phyloP scores from a whole-genome alignment of 2,888 invertebrate genomes.

The Yponomeuta malinellus region DNA sequence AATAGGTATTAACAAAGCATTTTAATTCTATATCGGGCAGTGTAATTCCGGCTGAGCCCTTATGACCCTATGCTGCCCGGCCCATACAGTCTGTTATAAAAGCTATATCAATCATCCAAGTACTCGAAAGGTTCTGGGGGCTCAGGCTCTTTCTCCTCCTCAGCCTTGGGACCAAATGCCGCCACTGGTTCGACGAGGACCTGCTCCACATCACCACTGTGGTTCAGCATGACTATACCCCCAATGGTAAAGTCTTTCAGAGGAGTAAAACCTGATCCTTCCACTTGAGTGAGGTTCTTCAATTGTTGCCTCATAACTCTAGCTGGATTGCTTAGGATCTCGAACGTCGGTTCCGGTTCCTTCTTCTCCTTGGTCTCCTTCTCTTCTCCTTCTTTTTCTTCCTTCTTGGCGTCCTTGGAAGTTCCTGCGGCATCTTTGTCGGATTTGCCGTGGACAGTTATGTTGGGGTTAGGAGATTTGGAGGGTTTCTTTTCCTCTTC shows the following conservation, averaged over 20 bases:
- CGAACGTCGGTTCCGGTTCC: conserved; percentile 94
- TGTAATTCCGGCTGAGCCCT: conserved; percentile 26
- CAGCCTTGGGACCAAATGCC: conserved; percentile 92
- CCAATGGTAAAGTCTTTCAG: conserved; percentile 96
- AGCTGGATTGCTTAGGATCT: conserved; percentile 95
- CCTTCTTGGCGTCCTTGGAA: conserved; percentile 69
- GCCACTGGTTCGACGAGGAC: conserved; percentile 94
- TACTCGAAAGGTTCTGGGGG: conserved; percentile 99
- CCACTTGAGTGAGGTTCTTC: conserved; percentile 85
- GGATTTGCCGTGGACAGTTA: conserved; percentile 68
- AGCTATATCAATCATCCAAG: conserved; percentile 82
- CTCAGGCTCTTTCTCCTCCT: conserved; percentile 97
- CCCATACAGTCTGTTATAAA: conserved; percentile 30
- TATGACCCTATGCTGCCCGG: conserved; percentile 16
- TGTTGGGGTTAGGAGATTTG: conserved; percentile 66
- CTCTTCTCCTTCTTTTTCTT: conserved; percentile 68
- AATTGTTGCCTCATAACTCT: conserved; percentile 94
- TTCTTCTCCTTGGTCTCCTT: conserved; percentile 75
- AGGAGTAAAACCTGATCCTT: conserved; percentile 87
- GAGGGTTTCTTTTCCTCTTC: conserved; percentile 76
- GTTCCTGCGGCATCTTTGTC: conserved; percentile 46
- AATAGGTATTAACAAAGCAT: background rate
- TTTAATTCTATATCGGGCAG: background rate
- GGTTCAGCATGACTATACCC: conserved; percentile 96
- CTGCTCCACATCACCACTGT: conserved; percentile 87